Evolutionary conservation across 1,140 invertebrate species (phyloP).

Genomic region (Saccostrea echinata): DNA sequence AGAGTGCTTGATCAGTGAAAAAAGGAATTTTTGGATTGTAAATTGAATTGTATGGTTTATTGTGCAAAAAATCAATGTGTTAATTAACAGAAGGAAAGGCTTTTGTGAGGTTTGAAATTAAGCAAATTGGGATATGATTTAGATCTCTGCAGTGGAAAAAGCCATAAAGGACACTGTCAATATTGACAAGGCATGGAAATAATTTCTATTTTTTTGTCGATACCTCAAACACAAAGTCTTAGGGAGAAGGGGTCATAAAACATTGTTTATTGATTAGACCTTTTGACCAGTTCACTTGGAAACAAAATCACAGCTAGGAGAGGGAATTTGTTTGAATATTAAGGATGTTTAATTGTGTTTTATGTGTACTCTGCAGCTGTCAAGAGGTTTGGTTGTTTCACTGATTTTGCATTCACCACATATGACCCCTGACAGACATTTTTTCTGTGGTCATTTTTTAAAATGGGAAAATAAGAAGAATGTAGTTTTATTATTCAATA

Average conservation of each 20-base stretch:
- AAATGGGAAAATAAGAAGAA: not conserved
- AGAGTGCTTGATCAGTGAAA: not conserved
- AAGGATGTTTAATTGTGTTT: slow-evolving; percentile 5
- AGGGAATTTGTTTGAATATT: slow-evolving; percentile 5
- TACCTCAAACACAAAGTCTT: slow-evolving; percentile 7
- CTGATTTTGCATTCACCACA: not conserved
- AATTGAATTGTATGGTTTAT: slow-evolving; percentile 18
- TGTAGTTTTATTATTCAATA: not conserved
- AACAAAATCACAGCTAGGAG: slow-evolving; percentile 5
- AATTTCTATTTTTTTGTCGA: slow-evolving; percentile 28
- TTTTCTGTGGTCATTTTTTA: not conserved
- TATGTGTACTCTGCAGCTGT: not conserved
- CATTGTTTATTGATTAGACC: slow-evolving; percentile 26
- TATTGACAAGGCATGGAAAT: slow-evolving; percentile 17
- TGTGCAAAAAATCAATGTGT: slow-evolving; percentile 11
- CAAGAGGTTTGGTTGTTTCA: not conserved
- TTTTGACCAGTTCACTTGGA: slow-evolving; percentile 34
- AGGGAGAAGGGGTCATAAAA: slow-evolving; percentile 6
- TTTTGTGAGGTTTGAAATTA: slow-evolving; percentile 26
- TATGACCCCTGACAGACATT: not conserved
- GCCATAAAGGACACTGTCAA: not conserved
- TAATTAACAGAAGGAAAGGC: slow-evolving; percentile 23
- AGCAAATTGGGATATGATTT: slow-evolving; percentile 10
- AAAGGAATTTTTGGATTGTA: slow-evolving; percentile 18
- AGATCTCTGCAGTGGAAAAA: not conserved